These are phyloP conservation scores for Parthenolecanium corni DNA, from an alignment of 2,888 invertebrate species.

Conservation along the genomic window DNA sequence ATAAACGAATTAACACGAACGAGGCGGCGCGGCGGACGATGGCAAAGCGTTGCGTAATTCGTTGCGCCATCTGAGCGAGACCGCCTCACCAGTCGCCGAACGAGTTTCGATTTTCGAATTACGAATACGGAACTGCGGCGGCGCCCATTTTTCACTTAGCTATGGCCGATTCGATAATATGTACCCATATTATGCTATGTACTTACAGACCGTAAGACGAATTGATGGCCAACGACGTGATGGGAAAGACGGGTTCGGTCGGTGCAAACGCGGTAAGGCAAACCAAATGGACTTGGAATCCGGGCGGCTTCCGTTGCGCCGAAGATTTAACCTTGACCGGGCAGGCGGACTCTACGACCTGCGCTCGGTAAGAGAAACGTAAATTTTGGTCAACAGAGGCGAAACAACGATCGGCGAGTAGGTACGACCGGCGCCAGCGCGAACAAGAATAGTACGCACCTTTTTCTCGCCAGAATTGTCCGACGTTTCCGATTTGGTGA, in stretches of 20 bases:
- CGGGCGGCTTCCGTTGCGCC: conserved; percentile 74
- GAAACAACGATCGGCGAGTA: background rate
- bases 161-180: too few species aligned
- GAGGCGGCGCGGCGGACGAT: too few species aligned
- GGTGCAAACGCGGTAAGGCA: conserved; percentile 77
- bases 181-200: too few species aligned
- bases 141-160: too few species aligned
- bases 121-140: too few species aligned
- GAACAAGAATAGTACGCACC: conserved; percentile 37
- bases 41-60: too few species aligned
- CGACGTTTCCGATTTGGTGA: conserved; percentile 31
- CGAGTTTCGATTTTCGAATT: too few species aligned
- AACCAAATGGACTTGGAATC: conserved; percentile 92
- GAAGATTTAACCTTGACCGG: conserved; percentile 60
- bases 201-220: conserved; percentile 95
- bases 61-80: too few species aligned
- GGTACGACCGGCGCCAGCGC: too few species aligned
- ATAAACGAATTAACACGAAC: too few species aligned
- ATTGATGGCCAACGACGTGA: conserved; percentile 84
- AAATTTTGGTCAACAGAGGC: background rate
- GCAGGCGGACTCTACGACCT: conserved; percentile 36
- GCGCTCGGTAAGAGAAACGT: background rate
- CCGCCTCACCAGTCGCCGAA: too few species aligned
- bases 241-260: conserved; percentile 67
- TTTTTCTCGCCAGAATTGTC: conserved; percentile 43